Conservation (phyloP, 2,888 invertebrate genomes). For the Morpho achilles region DNA sequence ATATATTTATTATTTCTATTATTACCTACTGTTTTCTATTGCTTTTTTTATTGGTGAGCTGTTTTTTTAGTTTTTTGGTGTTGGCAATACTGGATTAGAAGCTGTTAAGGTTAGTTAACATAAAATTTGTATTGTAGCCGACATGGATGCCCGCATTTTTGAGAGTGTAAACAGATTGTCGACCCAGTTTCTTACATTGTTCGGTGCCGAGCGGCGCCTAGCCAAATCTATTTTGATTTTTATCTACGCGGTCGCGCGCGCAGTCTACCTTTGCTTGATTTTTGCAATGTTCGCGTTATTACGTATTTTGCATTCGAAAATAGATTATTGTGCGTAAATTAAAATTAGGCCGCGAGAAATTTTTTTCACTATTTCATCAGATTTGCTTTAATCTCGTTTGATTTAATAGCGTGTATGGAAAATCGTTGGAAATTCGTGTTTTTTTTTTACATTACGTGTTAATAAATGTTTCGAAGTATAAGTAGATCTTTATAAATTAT, state of each 20-base stretch:
- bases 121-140: slow-evolving; percentile 5
- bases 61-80: too few relatives aligned
- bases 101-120: slow-evolving; percentile 5
- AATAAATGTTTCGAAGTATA: too few relatives aligned
- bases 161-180: slow-evolving; percentile 57
- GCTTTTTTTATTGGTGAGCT: too few relatives aligned
- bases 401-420: too few relatives aligned
- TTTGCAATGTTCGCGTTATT: slow-evolving; percentile 37
- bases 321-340: slow-evolving; percentile 16
- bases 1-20: too few relatives aligned
- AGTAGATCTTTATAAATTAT: too few relatives aligned
- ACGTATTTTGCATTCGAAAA: not conserved
- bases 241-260: slow-evolving; percentile 57
- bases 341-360: slow-evolving; percentile 5
- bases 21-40: too few relatives aligned
- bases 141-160: slow-evolving; percentile 21
- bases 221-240: slow-evolving; percentile 75
- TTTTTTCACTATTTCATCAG: slow-evolving; percentile 1
- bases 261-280: slow-evolving; percentile 49
- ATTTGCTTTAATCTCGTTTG: not conserved
- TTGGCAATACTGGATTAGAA: not conserved
- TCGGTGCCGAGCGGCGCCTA: slow-evolving; percentile 57
- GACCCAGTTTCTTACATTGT: slow-evolving; percentile 74
- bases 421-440: too few relatives aligned
- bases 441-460: too few relatives aligned